Evolutionary conservation across 1,140 invertebrate species (phyloP).

Genomic region (Hypsibius dujardini): DNA sequence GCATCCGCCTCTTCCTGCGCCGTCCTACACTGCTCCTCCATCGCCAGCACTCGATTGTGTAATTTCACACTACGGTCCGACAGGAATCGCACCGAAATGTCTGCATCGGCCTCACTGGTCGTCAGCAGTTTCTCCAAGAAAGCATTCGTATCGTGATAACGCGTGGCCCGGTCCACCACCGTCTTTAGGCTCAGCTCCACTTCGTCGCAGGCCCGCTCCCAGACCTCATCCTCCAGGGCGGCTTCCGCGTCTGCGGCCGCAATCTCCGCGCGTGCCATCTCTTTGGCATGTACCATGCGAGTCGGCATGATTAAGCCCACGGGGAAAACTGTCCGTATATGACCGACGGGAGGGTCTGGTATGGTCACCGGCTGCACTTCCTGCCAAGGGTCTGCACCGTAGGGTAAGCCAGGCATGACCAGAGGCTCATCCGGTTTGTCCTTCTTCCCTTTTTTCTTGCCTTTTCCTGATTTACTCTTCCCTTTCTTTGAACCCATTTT

Average conservation of each 20-base stretch:
- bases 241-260: neutral
- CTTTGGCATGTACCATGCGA: neutral
- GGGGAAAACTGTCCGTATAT: constrained; percentile 1
- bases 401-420: neutral
- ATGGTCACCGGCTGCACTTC: neutral
- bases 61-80: neutral
- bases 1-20: neutral
- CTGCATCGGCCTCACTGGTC: neutral
- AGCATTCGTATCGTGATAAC: neutral
- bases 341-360: neutral
- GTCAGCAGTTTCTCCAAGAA: neutral
- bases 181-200: neutral
- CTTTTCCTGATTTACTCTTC: neutral
- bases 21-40: neutral
- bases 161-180: neutral
- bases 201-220: neutral
- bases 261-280: neutral
- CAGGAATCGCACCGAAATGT: neutral
- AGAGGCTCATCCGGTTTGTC: neutral
- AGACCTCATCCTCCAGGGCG: neutral
- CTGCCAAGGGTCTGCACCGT: constrained; percentile 6
- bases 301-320: constrained; percentile 1
- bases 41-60: neutral
- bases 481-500: neutral
- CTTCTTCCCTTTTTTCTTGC: neutral